Percentiles rank a stretch among this genome's conserved stretches.
These are phyloP conservation scores for Myiopsitta monachus DNA, from an alignment of 2,113 vertebrate species.

Conservation along the genomic window DNA sequence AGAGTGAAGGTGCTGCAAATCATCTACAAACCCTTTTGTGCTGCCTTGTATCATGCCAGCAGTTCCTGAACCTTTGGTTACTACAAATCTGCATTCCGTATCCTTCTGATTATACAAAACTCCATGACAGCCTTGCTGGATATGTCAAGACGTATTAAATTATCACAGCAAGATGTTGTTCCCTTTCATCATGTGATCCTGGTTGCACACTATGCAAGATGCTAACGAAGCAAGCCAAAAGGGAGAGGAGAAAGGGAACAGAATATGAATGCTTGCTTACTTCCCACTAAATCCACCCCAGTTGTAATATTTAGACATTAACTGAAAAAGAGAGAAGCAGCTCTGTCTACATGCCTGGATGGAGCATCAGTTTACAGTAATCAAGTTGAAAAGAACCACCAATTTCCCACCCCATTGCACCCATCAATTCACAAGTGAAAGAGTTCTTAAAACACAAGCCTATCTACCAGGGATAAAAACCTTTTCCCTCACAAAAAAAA, in stretches of 20 bases:
- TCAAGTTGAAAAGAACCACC: background rate
- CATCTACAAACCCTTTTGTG: background rate
- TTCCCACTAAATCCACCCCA: background rate
- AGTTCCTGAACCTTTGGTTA: background rate
- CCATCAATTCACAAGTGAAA: background rate
- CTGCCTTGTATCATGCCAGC: background rate
- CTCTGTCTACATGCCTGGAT: background rate
- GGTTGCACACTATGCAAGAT: background rate
- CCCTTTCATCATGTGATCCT: slow-evolving; percentile 6
- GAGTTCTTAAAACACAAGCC: background rate
- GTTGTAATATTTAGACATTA: background rate
- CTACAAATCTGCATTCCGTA: slow-evolving; percentile 4
- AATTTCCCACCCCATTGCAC: background rate
- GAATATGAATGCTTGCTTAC: background rate
- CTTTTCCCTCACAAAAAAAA: background rate
- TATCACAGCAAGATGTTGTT: slow-evolving; percentile 43
- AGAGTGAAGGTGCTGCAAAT: background rate
- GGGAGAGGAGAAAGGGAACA: background rate
- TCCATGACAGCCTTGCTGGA: background rate
- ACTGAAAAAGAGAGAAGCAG: background rate
- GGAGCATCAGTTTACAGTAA: background rate
- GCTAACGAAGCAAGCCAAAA: background rate
- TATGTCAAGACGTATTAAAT: slow-evolving; percentile 53
- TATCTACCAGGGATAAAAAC: background rate
- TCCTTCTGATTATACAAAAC: background rate